Base-by-base conservation (phyloP, 35 echinoderm and acorn worm species). In the Apostichopus californicus region DNA sequence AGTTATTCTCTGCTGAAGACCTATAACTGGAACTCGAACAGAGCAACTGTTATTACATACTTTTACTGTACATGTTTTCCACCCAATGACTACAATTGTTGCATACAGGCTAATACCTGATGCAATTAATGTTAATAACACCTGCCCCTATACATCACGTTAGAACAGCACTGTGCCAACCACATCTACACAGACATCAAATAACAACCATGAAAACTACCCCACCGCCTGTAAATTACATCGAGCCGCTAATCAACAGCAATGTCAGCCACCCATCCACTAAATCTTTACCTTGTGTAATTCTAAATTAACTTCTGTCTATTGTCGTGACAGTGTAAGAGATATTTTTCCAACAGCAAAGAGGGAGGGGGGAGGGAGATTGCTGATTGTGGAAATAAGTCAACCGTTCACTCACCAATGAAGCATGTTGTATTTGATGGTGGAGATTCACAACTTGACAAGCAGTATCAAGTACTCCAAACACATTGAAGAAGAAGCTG, bases 281-380 rank as follows among this genome's bases (percentile, higher is more conserved):
- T 75, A 75, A 75, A 75, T 75, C 71, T 75, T 75, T 75, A 75
- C 6, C 71, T 75, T 14, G 71, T 22, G 17, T 75, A 75, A 75
- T 18, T 75, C 71, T 75, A 61, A 61, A 61, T 75, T 75, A 75
- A 75, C 71, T 75, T 75, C 71, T 75, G 71, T 75, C 71, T 20
- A 75, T 75, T 18, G 71, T 75, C 14, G 15, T 75, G 71, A 22
- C 71, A 75, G 71, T n/a, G 6, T 68, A 18, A 18, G 18, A 14
- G 64, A 68, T 68, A 68, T 68, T 8, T 75, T 75, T 4, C 71
- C 71, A 75, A 22, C 71, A 75, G n/a, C 34, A 2, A 46, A 46
- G 34, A 46, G 34, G 34, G 34, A 46, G 34, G 34, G 34, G 34
- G 34, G 26, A 28, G 26, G 5, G 15, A 18, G 71, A 18, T 18